Conservation (phyloP, 1,140 invertebrate species). For the Lepidostoma basale region DNA sequence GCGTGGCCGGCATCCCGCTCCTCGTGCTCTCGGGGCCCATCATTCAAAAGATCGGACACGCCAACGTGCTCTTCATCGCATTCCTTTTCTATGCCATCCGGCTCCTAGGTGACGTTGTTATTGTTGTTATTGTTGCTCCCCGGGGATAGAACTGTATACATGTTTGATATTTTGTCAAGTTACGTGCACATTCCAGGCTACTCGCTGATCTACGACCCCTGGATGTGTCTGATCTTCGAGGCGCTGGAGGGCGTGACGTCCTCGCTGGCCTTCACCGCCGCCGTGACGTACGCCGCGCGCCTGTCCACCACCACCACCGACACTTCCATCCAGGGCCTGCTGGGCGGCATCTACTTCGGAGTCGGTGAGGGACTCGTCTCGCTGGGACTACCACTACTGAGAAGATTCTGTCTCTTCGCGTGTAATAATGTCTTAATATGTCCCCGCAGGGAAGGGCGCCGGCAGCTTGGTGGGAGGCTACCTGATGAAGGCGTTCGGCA, state of each 20-base stretch:
- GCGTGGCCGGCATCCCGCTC: slow-evolving; percentile 77
- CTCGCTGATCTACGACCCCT: slow-evolving; percentile 81
- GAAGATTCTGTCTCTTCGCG: background rate
- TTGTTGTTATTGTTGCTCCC: no score
- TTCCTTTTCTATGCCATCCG: slow-evolving; percentile 78
- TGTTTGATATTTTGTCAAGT: no score
- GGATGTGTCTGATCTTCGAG: slow-evolving; percentile 82
- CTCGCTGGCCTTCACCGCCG: slow-evolving; percentile 80
- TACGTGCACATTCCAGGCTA: slow-evolving; percentile 77
- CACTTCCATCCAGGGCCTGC: slow-evolving; percentile 80
- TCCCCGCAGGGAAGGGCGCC: slow-evolving; percentile 70
- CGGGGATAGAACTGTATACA: no score
- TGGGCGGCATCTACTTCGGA: slow-evolving; percentile 82
- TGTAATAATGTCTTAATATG: background rate
- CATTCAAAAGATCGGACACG: slow-evolving; percentile 78
- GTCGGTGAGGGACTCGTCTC: slow-evolving; percentile 77
- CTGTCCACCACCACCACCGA: slow-evolving; percentile 81
- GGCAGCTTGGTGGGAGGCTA: slow-evolving; percentile 80
- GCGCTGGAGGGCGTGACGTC: slow-evolving; percentile 84
- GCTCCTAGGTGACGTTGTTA: slow-evolving; percentile 65
- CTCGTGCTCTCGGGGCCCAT: slow-evolving; percentile 80
- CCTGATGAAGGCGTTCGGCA: slow-evolving; percentile 75
- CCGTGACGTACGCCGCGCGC: slow-evolving; percentile 80
- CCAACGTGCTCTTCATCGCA: slow-evolving; percentile 81
- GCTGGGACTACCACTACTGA: no score